These are phyloP conservation scores for Spialia ferax DNA, from an alignment of 2,888 invertebrate genomes.

Conservation along the genomic window DNA sequence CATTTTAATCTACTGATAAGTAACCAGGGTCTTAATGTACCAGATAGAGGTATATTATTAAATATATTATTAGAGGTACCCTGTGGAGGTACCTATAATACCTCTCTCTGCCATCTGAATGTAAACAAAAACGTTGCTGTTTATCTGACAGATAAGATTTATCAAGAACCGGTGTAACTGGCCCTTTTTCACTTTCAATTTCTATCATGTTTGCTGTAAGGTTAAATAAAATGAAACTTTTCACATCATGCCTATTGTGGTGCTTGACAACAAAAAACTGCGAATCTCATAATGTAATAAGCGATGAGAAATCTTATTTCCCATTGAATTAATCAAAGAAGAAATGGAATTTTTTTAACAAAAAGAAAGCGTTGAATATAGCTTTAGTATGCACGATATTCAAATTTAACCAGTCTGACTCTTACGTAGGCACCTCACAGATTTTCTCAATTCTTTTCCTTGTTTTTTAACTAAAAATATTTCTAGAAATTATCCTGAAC, in stretches of 20 bases:
- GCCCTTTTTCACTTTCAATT: conserved; percentile 13
- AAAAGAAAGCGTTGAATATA: conserved; percentile 3
- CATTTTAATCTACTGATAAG: too few relatives aligned
- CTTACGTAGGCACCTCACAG: not conserved
- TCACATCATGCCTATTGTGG: not conserved
- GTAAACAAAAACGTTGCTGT: too few relatives aligned
- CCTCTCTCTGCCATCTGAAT: too few relatives aligned
- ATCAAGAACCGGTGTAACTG: not conserved
- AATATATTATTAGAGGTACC: too few relatives aligned
- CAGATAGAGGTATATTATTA: too few relatives aligned
- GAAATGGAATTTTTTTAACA: not conserved
- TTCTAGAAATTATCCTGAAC: too few relatives aligned
- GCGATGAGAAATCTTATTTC: not conserved
- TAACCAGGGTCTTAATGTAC: too few relatives aligned
- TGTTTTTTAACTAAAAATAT: too few relatives aligned
- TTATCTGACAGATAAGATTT: too few relatives aligned
- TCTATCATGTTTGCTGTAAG: not conserved
- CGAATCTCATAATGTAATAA: not conserved
- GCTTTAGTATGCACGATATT: not conserved
- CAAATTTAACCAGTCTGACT: not conserved
- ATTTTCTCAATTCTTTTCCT: not conserved
- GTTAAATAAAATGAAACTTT: conserved; percentile 12
- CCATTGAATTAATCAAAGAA: conserved; percentile 2
- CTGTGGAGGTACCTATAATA: too few relatives aligned
- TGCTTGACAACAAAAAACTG: not conserved